Base-by-base conservation (phyloP, 1,140 invertebrate genomes). In the Steinernema khuongi region DNA sequence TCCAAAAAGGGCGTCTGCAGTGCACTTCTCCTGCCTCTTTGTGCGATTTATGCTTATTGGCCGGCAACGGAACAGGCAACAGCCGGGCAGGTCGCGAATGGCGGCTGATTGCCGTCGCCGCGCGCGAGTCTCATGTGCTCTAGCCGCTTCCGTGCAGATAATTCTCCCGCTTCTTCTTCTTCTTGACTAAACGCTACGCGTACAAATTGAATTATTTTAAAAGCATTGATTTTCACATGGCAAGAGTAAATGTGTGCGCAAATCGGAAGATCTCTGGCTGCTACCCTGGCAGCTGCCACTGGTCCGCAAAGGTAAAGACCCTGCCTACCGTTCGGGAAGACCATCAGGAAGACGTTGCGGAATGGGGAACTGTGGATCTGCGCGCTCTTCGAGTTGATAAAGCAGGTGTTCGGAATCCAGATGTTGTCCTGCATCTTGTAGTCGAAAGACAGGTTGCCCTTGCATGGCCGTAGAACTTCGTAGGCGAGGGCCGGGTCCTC, bases 281-380 rank as follows among this genome's bases (percentile, higher is more conserved):
- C 33, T 4, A 19, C n/a, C 1, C 60, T 31, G 26, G 71, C n/a
- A 31, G 28, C 17, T 71, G 19, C 18, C 29, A 71, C 76, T 68
- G n/a, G n/a, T n/a, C n/a, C n/a, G n/a, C n/a, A n/a, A n/a, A n/a
- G n/a, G n/a, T n/a, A n/a, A n/a, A n/a, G n/a, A n/a, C n/a, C n/a
- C n/a, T n/a, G n/a, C n/a, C n/a, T 32, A 81, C 81, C 83, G 74
- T 84, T 84, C 7, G 83, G 82, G 70, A 85, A 84, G 22, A 84
- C 83, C 83, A 84, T 84, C 0, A 84, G 60, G 72, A 84, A 84
- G 31, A 84, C 84, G 73, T 84, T 84, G n/a, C 76, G 70, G 73
- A 84, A 85, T 19, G 83, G 83, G 1, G 82, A 85, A 43, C 72
- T 74, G 68, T 84, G 83, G 26, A 84, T 79, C 71, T 84, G 73